These are phyloP conservation scores for Netelia fuscicornis DNA, from an alignment of 2,888 invertebrate species.

Conservation along the genomic window DNA sequence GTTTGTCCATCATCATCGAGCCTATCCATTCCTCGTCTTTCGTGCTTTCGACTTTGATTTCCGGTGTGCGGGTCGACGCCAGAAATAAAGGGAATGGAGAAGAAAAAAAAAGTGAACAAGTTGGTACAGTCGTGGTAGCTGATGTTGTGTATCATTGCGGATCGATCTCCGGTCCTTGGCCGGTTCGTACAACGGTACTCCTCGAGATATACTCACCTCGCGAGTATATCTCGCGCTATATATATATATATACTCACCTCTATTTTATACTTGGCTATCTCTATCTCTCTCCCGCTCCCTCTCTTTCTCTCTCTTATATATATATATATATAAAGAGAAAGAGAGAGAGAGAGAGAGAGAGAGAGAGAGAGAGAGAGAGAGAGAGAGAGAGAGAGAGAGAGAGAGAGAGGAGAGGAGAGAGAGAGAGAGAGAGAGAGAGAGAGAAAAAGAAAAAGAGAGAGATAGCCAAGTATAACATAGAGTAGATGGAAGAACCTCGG, in stretches of 20 bases:
- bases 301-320: too few relatives aligned
- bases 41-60: background rate
- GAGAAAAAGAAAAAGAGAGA: background rate
- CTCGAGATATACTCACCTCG: constrained; percentile 45
- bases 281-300: too few relatives aligned
- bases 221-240: constrained; percentile 15
- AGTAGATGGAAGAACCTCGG: constrained; percentile 29
- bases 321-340: too few relatives aligned
- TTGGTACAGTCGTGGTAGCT: constrained; percentile 34
- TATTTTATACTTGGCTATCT: too few relatives aligned
- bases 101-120: constrained; percentile 51
- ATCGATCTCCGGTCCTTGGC: constrained; percentile 64
- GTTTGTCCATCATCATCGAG: constrained; percentile 5
- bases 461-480: background rate
- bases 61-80: background rate
- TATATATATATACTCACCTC: background rate
- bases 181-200: constrained; percentile 62
- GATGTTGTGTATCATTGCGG: constrained; percentile 59
- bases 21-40: background rate
- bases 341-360: too few relatives aligned
- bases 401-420: background rate
- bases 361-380: too few relatives aligned
- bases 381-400: too few relatives aligned
- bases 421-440: too few relatives aligned
- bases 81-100: constrained; percentile 27